Evolutionary conservation across 2,888 invertebrate species (phyloP).

Genomic region (Isotomurus palustris): DNA sequence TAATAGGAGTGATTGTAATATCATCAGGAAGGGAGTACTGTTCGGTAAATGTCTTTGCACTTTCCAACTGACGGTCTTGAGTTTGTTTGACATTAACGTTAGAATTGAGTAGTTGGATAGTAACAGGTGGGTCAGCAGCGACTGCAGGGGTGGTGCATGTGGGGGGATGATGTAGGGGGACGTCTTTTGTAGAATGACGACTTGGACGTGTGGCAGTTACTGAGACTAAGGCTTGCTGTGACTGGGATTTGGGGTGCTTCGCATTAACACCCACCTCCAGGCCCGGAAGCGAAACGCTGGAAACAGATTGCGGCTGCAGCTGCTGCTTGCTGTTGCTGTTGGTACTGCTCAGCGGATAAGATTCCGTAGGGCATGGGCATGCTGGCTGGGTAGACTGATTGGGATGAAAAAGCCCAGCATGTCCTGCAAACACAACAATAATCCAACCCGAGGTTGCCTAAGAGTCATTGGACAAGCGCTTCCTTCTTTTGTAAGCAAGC

Average conservation of each 20-base stretch:
- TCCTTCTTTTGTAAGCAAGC: too few species aligned
- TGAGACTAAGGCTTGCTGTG: slow-evolving; percentile 20
- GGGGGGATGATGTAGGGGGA: slow-evolving; percentile 19
- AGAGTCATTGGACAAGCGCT: slow-evolving; percentile 25
- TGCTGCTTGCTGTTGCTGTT: slow-evolving; percentile 48
- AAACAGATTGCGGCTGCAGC: slow-evolving; percentile 48
- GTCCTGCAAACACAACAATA: slow-evolving; percentile 43
- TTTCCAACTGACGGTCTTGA: slow-evolving; percentile 37
- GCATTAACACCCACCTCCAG: slow-evolving; percentile 48
- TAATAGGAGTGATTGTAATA: slow-evolving; percentile 44
- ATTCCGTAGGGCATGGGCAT: slow-evolving; percentile 45
- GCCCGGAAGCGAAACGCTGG: slow-evolving; percentile 57
- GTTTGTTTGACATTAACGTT: slow-evolving; percentile 18
- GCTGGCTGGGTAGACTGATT: slow-evolving; percentile 47
- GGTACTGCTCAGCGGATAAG: slow-evolving; percentile 46
- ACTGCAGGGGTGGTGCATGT: slow-evolving; percentile 35
- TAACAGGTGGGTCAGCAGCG: slow-evolving; percentile 32
- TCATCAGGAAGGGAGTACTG: slow-evolving; percentile 46
- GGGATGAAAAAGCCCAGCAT: slow-evolving; percentile 46
- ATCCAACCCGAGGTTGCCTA: slow-evolving; percentile 43
- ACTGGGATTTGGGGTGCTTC: slow-evolving; percentile 16
- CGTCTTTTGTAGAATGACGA: slow-evolving; percentile 19
- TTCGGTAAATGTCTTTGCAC: slow-evolving; percentile 45
- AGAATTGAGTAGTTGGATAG: slow-evolving; percentile 26
- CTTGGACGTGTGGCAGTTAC: slow-evolving; percentile 40